A percentile compares a stretch with the other conserved stretches of the same genome.
Evolutionary conservation across 1,140 invertebrate genomes (phyloP).

Genomic region (Plectrocnemia conspersa): DNA sequence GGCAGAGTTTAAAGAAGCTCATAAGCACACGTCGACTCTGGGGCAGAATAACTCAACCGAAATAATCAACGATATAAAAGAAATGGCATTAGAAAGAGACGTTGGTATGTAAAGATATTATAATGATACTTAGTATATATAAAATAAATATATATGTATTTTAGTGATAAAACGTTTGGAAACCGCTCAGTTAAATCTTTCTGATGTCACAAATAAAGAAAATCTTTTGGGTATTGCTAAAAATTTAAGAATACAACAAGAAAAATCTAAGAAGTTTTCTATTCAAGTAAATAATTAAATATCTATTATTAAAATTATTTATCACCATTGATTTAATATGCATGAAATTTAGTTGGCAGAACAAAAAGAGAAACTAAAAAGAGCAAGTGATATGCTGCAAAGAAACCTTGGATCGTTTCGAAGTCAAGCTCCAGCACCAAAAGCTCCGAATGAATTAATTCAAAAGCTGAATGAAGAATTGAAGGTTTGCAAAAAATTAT

Average conservation of each 20-base stretch:
- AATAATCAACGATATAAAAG: constrained; percentile 69
- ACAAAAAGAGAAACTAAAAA: constrained; percentile 47
- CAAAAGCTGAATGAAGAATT: constrained; percentile 74
- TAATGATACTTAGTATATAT: background rate
- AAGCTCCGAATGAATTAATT: constrained; percentile 53
- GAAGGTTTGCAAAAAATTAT: constrained; percentile 47
- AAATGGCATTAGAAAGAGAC: constrained; percentile 84
- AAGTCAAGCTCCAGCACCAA: constrained; percentile 50
- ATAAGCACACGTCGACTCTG: constrained; percentile 64
- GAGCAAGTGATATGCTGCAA: constrained; percentile 46
- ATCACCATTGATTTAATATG: constrained; percentile 4
- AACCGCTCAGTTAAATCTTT: constrained; percentile 55
- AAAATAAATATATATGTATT: constrained; percentile 46
- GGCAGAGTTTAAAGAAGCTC: constrained; percentile 75
- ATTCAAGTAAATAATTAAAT: constrained; percentile 49
- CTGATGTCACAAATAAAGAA: constrained; percentile 47
- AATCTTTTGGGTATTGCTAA: constrained; percentile 46
- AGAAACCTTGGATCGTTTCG: constrained; percentile 48
- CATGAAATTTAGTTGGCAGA: constrained; percentile 40
- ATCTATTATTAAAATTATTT: constrained; percentile 38
- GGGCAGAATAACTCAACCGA: constrained; percentile 60
- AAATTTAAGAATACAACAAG: constrained; percentile 65
- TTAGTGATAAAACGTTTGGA: constrained; percentile 67
- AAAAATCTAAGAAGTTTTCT: constrained; percentile 65
- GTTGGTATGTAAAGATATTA: constrained; percentile 49